Conservation (phyloP, 2,888 invertebrate genomes). For the Aricia artaxerxes region DNA sequence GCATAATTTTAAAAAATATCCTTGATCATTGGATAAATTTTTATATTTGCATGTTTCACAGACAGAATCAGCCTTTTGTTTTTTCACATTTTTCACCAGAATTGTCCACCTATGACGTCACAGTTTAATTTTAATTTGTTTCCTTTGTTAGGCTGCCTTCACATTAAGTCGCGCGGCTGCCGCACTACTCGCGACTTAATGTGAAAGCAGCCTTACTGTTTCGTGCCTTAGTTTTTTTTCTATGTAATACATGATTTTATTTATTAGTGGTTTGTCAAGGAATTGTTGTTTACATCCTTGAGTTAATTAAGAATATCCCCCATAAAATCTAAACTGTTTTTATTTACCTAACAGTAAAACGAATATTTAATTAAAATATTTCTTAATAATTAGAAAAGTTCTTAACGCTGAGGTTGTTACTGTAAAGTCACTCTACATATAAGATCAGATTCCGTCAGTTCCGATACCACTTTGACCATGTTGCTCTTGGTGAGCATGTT, state of each 20-base stretch:
- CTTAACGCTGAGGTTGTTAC: conserved; percentile 48
- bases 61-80: too few species aligned
- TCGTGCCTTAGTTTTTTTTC: not conserved
- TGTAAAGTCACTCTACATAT: conserved; percentile 66
- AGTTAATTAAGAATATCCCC: not conserved
- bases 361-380: conserved; percentile 38
- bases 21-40: too few species aligned
- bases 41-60: too few species aligned
- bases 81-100: too few species aligned
- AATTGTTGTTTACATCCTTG: not conserved
- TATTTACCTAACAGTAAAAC: not conserved
- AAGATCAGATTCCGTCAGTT: conserved; percentile 66
- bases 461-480: conserved; percentile 64
- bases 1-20: too few species aligned
- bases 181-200: too few species aligned
- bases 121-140: too few species aligned
- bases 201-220: too few species aligned
- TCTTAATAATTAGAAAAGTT: conserved; percentile 45
- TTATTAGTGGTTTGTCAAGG: not conserved
- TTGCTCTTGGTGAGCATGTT: conserved; percentile 58
- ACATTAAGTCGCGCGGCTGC: too few species aligned
- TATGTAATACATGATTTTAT: not conserved
- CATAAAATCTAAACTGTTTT: not conserved
- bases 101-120: too few species aligned
- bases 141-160: too few species aligned